A percentile compares a stretch with the other conserved stretches of the same genome.
Conservation (phyloP, 92 coral and sea anemone genomes). For the Parazoanthus darwini region DNA sequence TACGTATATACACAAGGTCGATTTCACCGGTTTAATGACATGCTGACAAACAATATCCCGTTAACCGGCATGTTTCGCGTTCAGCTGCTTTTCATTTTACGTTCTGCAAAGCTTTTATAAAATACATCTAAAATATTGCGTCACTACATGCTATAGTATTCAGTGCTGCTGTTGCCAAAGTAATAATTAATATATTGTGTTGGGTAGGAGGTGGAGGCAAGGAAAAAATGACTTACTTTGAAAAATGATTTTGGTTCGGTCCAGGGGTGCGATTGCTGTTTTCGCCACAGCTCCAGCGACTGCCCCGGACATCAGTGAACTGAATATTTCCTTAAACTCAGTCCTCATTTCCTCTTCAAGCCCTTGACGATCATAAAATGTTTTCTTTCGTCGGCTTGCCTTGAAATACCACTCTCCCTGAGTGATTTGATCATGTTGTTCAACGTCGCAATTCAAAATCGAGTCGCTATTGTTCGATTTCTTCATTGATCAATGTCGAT, state of each 20-base stretch:
- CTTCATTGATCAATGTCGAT: constrained; percentile 53
- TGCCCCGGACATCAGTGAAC: constrained; percentile 94
- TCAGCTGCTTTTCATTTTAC: background rate
- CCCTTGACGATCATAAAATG: constrained; percentile 45
- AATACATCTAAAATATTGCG: background rate
- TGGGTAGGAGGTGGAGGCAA: background rate
- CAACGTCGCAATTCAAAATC: constrained; percentile 77
- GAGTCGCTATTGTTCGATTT: constrained; percentile 55
- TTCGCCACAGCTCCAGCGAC: constrained; percentile 99
- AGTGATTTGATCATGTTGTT: constrained; percentile 87
- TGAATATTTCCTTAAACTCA: constrained; percentile 80
- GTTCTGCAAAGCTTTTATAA: background rate
- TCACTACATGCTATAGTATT: too few species aligned
- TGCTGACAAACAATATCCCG: background rate
- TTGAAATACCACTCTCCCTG: constrained; percentile 93
- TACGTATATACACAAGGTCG: background rate
- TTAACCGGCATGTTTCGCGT: background rate
- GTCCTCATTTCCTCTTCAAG: constrained; percentile 55
- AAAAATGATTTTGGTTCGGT: constrained; percentile 96
- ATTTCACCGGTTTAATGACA: too few species aligned
- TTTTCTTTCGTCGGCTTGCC: constrained; percentile 59
- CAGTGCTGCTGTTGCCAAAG: background rate
- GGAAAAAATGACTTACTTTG: constrained; percentile 76
- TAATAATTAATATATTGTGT: background rate
- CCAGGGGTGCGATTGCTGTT: constrained; percentile 96